Base-by-base conservation (phyloP, 2,113 vertebrate species). In the Tonatia bakeri region DNA sequence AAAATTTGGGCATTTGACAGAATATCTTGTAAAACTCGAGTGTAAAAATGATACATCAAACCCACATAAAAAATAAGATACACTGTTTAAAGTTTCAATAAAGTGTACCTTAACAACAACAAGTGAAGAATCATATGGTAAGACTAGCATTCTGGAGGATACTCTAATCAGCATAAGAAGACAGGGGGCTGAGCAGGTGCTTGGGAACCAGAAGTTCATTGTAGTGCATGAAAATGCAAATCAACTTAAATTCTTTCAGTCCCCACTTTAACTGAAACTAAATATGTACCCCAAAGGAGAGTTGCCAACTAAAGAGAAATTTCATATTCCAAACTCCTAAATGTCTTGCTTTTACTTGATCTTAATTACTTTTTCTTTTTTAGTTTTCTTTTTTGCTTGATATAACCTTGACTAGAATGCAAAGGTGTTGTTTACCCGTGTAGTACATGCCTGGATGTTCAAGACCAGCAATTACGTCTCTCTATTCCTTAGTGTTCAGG, bases 381-480 rank as follows among this genome's bases (percentile, higher is more conserved):
- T 17, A 80, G 6, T 50, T 94, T 82, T 77, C 22, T 77, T 84
- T 52, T 94, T 94, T 95, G 13, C 38, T 90, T 90, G 24, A 61
- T 52, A 50, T 79, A 86, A 54, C 5, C 17, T 84, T 95, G 72
- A 86, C 36, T 81, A 94, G 52, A 92, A 83, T 79, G 26, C 22
- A 85, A 87, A 81, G 24, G 54, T 82, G n/a, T 26, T 90, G 24
- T 91, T 97, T 95, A 94, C 56, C 50, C 83, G 11, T 90, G 17
- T 50, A 89, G 19, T 64, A 33, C 9, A 56, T n/a, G 67, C 13
- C n/a, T 73, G 38, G 54, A 54, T 95, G 33, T 92, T 94, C 28
- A 56, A 75, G 75, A 87, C 3, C 7, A 79, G 5, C 28, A 38
- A 87, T 88, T 90, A 73, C 65, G 26, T 73, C 16, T 90, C 36